A percentile compares a stretch with the other conserved stretches of the same genome.
Evolutionary conservation across 2,113 vertebrate genomes (phyloP).

Genomic region (Brienomyrus brachyistius): DNA sequence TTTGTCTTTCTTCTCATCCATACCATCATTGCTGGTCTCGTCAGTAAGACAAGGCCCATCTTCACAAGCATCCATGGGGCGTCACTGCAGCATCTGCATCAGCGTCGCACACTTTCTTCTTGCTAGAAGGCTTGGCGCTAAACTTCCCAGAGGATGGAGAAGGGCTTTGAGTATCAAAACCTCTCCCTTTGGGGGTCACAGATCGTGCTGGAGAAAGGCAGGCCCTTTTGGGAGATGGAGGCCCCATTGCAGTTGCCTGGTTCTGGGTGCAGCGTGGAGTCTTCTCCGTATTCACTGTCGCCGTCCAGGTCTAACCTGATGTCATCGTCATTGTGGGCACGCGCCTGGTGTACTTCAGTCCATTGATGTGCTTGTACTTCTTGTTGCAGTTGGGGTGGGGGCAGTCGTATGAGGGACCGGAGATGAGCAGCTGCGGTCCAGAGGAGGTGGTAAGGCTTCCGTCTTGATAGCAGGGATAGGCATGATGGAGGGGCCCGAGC

Average conservation of each 20-base stretch:
- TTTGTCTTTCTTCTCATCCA: constrained; percentile 85
- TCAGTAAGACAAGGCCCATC: constrained; percentile 82
- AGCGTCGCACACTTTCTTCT: constrained; percentile 84
- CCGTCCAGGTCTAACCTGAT: constrained; percentile 85
- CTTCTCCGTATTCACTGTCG: constrained; percentile 91
- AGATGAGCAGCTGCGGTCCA: constrained; percentile 86
- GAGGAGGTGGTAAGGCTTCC: constrained; percentile 67
- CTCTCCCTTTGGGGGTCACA: constrained; percentile 85
- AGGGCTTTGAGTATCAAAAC: constrained; percentile 86
- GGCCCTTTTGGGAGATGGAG: constrained; percentile 75
- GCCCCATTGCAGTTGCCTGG: constrained; percentile 84
- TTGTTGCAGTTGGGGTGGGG: constrained; percentile 98
- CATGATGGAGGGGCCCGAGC: constrained; percentile 45
- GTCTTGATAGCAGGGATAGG: constrained; percentile 69
- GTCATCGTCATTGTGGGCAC: constrained; percentile 89
- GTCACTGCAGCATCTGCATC: constrained; percentile 75
- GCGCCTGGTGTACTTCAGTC: constrained; percentile 98
- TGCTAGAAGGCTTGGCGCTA: constrained; percentile 73
- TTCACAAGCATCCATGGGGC: constrained; percentile 77
- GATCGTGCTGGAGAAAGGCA: constrained; percentile 90
- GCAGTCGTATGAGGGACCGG: constrained; percentile 95
- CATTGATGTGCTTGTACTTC: constrained; percentile 99
- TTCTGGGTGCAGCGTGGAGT: constrained; percentile 77
- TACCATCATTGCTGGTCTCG: constrained; percentile 87
- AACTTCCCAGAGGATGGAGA: constrained; percentile 88